phyloP scores from a whole-genome alignment of 2,888 invertebrate genomes.

The Drosophila anomelani region DNA sequence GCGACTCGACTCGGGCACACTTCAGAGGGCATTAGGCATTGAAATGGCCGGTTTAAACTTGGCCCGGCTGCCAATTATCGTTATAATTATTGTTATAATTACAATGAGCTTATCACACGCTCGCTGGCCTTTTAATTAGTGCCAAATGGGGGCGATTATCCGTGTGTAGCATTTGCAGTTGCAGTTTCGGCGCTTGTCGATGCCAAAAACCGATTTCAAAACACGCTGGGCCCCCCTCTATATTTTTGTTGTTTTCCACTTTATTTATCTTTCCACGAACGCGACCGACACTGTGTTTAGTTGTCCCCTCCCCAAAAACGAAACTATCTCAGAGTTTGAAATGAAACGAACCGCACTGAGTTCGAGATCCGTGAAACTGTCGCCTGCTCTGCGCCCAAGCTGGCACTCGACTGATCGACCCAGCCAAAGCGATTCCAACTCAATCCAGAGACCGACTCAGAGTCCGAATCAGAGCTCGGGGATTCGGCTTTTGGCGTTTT shows the following conservation, averaged over 20 bases:
- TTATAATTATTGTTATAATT: constrained; percentile 10
- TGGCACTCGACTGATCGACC: constrained; percentile 60
- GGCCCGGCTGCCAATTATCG: constrained; percentile 2
- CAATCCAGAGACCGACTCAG: constrained; percentile 47
- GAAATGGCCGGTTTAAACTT: constrained; percentile 5
- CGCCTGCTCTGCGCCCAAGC: constrained; percentile 72
- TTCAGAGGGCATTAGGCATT: not conserved
- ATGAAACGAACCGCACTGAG: constrained; percentile 11
- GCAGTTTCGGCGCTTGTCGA: constrained; percentile 39
- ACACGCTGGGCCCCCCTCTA: constrained; percentile 48
- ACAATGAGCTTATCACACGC: constrained; percentile 62
- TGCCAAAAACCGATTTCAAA: constrained; percentile 63
- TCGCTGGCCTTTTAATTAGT: constrained; percentile 37
- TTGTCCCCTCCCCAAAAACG: constrained; percentile 30
- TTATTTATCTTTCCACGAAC: constrained; percentile 49
- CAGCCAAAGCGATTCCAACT: constrained; percentile 26
- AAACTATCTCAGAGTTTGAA: constrained; percentile 25
- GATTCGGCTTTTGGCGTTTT: constrained; percentile 24
- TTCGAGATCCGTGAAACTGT: constrained; percentile 29
- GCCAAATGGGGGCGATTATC: constrained; percentile 29
- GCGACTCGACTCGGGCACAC: constrained; percentile 1
- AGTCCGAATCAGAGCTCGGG: constrained; percentile 30
- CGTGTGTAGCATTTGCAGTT: constrained; percentile 32
- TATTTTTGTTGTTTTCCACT: constrained; percentile 11
- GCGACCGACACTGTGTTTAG: constrained; percentile 13